These are phyloP conservation scores for Eurystomus glaucurus DNA, from an alignment of 2,797 vertebrate genomes.

Conservation along the genomic window DNA sequence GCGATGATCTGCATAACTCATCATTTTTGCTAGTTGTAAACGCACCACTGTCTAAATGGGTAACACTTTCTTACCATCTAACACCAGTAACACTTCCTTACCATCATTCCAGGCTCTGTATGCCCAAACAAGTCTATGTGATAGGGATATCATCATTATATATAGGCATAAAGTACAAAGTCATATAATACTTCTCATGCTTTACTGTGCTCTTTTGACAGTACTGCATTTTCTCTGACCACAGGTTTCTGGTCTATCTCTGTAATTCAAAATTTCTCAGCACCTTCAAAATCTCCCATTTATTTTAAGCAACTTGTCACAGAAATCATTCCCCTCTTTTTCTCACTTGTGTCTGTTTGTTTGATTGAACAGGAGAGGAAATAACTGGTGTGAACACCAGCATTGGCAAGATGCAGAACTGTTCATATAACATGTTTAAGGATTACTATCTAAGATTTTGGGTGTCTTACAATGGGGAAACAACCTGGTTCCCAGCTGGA, in stretches of 20 bases:
- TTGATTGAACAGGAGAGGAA: constrained; percentile 42
- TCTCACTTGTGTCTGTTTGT: constrained; percentile 18
- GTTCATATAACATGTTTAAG: not conserved
- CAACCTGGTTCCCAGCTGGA: not conserved
- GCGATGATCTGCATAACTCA: not conserved
- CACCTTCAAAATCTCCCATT: constrained; percentile 4
- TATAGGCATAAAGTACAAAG: not conserved
- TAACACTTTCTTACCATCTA: not conserved
- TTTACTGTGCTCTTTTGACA: not conserved
- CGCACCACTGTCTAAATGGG: not conserved
- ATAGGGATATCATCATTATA: not conserved
- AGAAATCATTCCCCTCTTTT: not conserved
- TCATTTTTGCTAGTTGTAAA: not conserved
- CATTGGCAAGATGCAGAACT: not conserved
- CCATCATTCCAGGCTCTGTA: not conserved
- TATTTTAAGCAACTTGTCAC: constrained; percentile 45
- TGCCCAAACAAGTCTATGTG: not conserved
- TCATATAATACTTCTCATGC: not conserved
- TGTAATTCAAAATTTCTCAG: not conserved
- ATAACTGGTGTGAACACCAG: constrained; percentile 1
- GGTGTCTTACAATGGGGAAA: not conserved
- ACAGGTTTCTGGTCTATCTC: not conserved
- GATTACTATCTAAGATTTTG: not conserved
- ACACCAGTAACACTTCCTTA: not conserved
- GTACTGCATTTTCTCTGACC: not conserved